These are phyloP conservation scores for Neoascia interrupta DNA, from an alignment of 2,888 invertebrate genomes.

Conservation along the genomic window DNA sequence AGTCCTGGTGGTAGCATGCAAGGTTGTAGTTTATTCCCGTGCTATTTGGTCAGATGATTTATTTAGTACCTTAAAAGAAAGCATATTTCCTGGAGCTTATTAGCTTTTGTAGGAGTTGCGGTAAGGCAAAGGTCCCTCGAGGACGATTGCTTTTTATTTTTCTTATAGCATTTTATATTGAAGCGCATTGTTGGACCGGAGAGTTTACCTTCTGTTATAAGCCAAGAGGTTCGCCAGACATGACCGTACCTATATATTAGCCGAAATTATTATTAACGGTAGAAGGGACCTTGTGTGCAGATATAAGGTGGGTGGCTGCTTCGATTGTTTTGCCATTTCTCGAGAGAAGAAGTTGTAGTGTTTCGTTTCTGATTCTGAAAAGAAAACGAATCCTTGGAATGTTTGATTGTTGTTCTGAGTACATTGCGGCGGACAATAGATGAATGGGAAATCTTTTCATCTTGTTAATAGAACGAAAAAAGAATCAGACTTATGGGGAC, in stretches of 20 bases:
- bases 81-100: constrained; percentile 44
- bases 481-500: not conserved
- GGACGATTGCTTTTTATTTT: constrained; percentile 25
- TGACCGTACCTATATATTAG: not conserved
- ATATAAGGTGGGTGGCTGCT: not conserved
- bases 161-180: not conserved
- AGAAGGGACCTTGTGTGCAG: too few species aligned
- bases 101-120: constrained; percentile 19
- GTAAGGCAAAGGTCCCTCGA: not conserved
- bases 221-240: too few species aligned
- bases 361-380: constrained; percentile 8
- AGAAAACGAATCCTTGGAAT: constrained; percentile 35
- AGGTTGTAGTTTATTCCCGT: not conserved
- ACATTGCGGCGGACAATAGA: constrained; percentile 21
- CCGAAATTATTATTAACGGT: too few species aligned
- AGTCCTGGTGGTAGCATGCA: too few species aligned
- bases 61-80: constrained; percentile 44
- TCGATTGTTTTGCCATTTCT: constrained; percentile 33
- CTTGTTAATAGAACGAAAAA: constrained; percentile 27
- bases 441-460: constrained; percentile 39
- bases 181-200: not conserved
- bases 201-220: not conserved
- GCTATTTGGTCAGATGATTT: constrained; percentile 45
- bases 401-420: constrained; percentile 16
- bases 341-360: too few species aligned